These are phyloP conservation scores for Bugula neritina DNA, from an alignment of 2,888 invertebrate species.

Conservation along the genomic window DNA sequence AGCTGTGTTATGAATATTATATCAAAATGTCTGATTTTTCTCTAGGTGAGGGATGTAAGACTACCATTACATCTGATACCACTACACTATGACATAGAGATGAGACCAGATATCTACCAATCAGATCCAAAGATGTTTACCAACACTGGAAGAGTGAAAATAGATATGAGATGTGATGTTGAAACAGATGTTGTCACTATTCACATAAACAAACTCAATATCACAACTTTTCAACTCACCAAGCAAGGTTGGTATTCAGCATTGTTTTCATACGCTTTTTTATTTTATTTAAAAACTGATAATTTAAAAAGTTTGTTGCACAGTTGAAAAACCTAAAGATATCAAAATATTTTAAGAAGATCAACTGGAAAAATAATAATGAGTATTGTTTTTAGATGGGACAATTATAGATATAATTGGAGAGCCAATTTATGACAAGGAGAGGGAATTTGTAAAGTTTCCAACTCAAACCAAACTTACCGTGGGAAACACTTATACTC, in stretches of 20 bases:
- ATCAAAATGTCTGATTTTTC: too few species aligned
- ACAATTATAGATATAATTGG: too few species aligned
- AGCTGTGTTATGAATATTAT: too few species aligned
- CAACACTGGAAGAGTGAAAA: constrained; percentile 37
- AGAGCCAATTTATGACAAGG: constrained; percentile 13
- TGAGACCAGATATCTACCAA: constrained; percentile 40
- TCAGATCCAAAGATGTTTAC: constrained; percentile 36
- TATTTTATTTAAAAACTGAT: too few species aligned
- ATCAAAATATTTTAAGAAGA: too few species aligned
- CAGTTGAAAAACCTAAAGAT: too few species aligned
- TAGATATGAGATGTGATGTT: constrained; percentile 33
- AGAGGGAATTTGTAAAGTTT: constrained; percentile 18
- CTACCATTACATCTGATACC: constrained; percentile 38
- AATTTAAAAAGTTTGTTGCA: too few species aligned
- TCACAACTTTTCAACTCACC: constrained; percentile 27
- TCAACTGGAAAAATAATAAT: too few species aligned
- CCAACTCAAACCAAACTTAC: not conserved
- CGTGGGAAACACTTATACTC: constrained; percentile 25
- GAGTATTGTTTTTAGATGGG: too few species aligned
- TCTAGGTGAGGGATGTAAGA: constrained; percentile 35
- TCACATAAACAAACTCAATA: constrained; percentile 36
- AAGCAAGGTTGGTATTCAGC: constrained; percentile 1
- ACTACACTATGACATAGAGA: constrained; percentile 36
- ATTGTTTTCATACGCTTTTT: too few species aligned
- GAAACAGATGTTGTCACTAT: constrained; percentile 36